Evolutionary conservation across 1,140 invertebrate species (phyloP).

Genomic region (Scaptomyza pallida): DNA sequence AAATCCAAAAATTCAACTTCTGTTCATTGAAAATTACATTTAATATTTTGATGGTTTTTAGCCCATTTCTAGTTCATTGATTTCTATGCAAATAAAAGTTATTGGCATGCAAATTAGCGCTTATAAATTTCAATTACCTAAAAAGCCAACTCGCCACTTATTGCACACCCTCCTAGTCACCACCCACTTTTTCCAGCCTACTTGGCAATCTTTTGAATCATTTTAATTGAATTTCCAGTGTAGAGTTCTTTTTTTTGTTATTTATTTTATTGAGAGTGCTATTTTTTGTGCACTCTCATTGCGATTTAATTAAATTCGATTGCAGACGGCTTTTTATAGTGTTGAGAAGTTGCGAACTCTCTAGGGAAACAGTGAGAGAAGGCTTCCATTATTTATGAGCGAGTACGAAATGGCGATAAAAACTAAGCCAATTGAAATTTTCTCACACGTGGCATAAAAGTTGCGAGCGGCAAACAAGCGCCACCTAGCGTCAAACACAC

Average conservation of each 20-base stretch:
- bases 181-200: neutral
- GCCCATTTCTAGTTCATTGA: neutral
- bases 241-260: conserved; percentile 11
- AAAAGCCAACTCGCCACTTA: neutral
- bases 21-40: neutral
- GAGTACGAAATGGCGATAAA: conserved; percentile 19
- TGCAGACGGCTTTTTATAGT: conserved; percentile 9
- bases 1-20: neutral
- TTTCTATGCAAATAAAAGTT: neutral
- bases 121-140: conserved; percentile 28
- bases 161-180: neutral
- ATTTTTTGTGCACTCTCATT: conserved; percentile 12
- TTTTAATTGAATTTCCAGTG: conserved; percentile 33
- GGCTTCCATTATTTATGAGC: conserved; percentile 43
- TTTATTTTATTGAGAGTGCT: neutral
- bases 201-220: conserved; percentile 8
- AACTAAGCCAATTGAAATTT: conserved; percentile 59
- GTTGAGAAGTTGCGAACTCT: no score
- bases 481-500: conserved; percentile 29
- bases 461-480: conserved; percentile 25
- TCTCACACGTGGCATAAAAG: conserved; percentile 55
- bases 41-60: neutral
- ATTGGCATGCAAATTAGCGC: conserved; percentile 18
- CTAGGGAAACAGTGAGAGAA: neutral
- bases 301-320: conserved; percentile 42